Base-by-base conservation (phyloP, 2,113 vertebrate genomes). In the Etheostoma spectabile region DNA sequence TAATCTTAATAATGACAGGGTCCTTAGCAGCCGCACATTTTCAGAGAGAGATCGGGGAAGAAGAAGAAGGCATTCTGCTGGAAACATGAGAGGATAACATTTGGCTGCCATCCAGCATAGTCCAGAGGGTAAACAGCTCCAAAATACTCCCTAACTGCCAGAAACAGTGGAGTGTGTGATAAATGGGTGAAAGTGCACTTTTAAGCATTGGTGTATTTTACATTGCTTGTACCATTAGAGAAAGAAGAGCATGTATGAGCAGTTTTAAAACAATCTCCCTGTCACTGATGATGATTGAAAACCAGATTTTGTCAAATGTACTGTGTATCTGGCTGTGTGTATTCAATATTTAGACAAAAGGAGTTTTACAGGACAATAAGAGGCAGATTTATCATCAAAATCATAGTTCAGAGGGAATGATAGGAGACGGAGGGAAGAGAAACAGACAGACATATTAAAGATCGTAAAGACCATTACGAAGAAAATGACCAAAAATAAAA, bases 1-100 rank as follows among this genome's bases (percentile, higher is more conserved):
- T 93, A 87, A 92, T 93, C 89, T 81, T 66, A 73, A 85, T 94
- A 95, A 95, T 94, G 84, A 95, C 87, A 92, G 93, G 93, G 91
- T 90, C 87, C 80, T 64, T 3, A 72, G 80, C 84, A 74, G 78
- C 84, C 83, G 83, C 85, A 72, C 51, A 84, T 92, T 90, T 92
- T 86, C 88, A 88, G 88, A 92, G 89, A 86, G 76, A 87, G 86
- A 88, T 46, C 16, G 27, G 51, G n/a, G n/a, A n/a, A 64, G 55
- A n/a, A 49, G 48, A 76, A 51, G 63, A 75, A 64, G 38, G 73
- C 45, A 21, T 79, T 66, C 67, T 77, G 68, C 72, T 85, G 63
- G 85, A 88, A 83, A 87, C 64, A 83, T 24, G 76, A 70, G 55
- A 14, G 38, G 22, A 66, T 51, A 57, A 60, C 61, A 18, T 82